Evolutionary conservation across 2,113 vertebrate genomes (phyloP), one percentile per base, ranked within the genome.

Genomic region (Rhinolophus sinicus): DNA sequence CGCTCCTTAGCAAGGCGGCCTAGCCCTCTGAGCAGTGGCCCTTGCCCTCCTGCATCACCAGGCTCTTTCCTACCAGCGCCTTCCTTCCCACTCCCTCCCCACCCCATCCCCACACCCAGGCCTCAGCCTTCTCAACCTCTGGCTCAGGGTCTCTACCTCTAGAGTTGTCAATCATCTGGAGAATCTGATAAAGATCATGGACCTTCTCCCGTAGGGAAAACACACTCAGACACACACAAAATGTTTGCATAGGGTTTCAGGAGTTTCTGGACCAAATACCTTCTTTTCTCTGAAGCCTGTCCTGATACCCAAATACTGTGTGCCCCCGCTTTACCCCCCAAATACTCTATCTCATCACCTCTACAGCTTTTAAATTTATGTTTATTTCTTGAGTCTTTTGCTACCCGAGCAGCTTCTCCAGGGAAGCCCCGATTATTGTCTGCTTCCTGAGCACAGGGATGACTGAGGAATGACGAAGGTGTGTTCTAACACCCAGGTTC

Each of bases 111-210:
- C 19, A 2, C 3, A 0, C 13, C 80, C 69, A 58, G 73, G 11
- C 26, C 67, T 75, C 38, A 15, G 47, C 56, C 38, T 65, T 54
- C 35, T 56, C 72, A 26, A 6, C 11, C 60, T 88, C 60, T 40
- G 70, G 15, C 69, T 18, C 47, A 40, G 30, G 62, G 65, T 67
- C 67, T 44, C 62, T 44, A 11, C 4, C 15, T 56, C 0, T 0
- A 0, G 0, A 88, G n/a, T 2, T 22, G 40, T 24, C 10, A 33
- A 0, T 50, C 58, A 3, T 6, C 19, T 24, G 9, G 8, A 56
- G 47, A 64, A 38, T 38, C 54, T 38, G 65, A 77, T 76, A 62
- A 54, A n/a, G 60, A 24, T 44, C 38, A 3, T 0, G 0, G 69
- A 2, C 44, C 13, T 50, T 89, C 52, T 38, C 38, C 70, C 26